Evolutionary conservation across 2,797 vertebrate genomes (phyloP), one percentile per base, ranked within the genome.

Genomic region (Chrosomus eos): DNA sequence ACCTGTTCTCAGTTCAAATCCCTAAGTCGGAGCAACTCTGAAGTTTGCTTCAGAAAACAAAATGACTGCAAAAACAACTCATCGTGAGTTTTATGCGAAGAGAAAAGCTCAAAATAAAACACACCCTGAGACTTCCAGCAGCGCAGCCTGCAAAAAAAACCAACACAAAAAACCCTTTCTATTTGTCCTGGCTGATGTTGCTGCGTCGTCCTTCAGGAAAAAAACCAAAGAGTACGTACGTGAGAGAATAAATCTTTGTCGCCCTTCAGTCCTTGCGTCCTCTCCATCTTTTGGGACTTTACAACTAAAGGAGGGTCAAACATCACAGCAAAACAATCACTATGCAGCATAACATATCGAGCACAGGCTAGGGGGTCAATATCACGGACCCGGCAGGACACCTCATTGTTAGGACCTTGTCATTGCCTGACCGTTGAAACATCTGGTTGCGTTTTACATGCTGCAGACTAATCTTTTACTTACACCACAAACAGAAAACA

Each of bases 161-260:
- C 14, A 4, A 43, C 10, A 1, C 4, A 45, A 62, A 51, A 21
- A 36, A 6, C 5, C 5, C 33, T 48, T 75, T 80, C 79, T 78
- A 26, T 73, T 66, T 68, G 76, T 80, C 82, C 70, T 82, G 72
- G 67, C 28, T 84, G 66, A 78, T 64, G 58, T 58, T 62, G 83
- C 75, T 36, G 7, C 53, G 83, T 85, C 53, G 83, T 85, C 88
- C 88, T 88, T 88, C 85, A 87, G 74, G 62, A 87, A 68, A 51
- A 81, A 60, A 73, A 82, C 74, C 74, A 81, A 72, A 79, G 66
- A 76, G 82, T 77, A 48, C 28, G 14, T 55, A 58, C 45, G 71
- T 67, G 75, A 73, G 80, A 80, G 70, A 83, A 89, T 89, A 89
- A 89, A 89, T 88, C 87, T 89, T 85, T 76, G 79, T 38, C 79